Base-by-base conservation (phyloP, 2,113 vertebrate species). In the Leptosomus discolor region DNA sequence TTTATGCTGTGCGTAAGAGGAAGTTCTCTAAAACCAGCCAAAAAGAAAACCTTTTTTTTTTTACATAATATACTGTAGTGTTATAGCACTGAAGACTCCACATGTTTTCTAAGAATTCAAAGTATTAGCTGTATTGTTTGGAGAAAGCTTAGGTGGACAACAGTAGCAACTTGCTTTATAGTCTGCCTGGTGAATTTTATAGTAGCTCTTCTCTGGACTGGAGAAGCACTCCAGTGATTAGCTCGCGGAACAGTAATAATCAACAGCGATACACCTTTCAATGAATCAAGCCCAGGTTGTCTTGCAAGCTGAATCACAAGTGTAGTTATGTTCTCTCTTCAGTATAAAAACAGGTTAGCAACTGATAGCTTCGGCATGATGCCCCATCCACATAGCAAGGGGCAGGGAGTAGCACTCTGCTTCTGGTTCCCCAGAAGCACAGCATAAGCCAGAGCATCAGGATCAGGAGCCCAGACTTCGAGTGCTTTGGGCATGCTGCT, bases 321-420 rank as follows among this genome's bases (percentile, higher is more conserved):
- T 20, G 26, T 14, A 43, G 7, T n/a, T 11, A 57, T 63, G 8
- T 45, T 63, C 16, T 58, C 2, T 58, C 10, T 37, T 37, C 7
- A 26, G 11, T 1, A 82, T 27, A 70, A 67, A 79, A 77, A 48
- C 8, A 43, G 11, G 29, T 32, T 37, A 67, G 32, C 20, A 65
- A 32, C 2, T 75, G 51, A 24, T 36, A 37, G 18, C 14, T n/a
- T 45, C 75, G 24, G 14, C 36, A 15, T 23, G n/a, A 37, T 2
- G 36, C 36, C 26, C 27, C 24, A 20, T 21, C 8, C 15, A 12
- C 9, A 11, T 0, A 34, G 41, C 7, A 1, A 2, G 6, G 51
- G n/a, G 15, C 13, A 57, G 18, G 45, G 16, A 46, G 32, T 6
- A 68, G 15, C 20, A 8, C 20, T 50, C 23, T 74, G n/a, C 45